phyloP scores from a whole-genome alignment of 1,140 invertebrate species.

The Wasmannia auropunctata region DNA sequence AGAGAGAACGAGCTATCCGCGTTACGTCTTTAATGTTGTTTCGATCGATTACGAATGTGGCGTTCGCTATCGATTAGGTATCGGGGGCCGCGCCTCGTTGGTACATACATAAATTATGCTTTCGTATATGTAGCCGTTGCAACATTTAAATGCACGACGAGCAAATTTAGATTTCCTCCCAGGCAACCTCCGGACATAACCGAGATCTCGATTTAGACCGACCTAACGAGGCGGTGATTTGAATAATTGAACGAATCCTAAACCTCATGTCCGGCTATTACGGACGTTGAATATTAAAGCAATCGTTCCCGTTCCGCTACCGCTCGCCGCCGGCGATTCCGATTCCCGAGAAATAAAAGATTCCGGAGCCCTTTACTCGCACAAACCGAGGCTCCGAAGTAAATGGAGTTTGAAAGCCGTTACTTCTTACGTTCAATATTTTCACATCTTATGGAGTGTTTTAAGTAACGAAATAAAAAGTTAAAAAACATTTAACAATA shows the following conservation, averaged over 20 bases:
- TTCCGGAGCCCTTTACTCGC: neutral
- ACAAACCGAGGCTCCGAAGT: neutral
- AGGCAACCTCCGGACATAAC: conserved; percentile 69
- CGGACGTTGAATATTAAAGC: conserved; percentile 82
- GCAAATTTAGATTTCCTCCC: conserved; percentile 72
- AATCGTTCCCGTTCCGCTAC: conserved; percentile 43
- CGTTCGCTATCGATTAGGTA: conserved; percentile 22
- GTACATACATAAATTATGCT: conserved; percentile 40
- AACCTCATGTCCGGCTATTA: conserved; percentile 83
- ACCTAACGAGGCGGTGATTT: conserved; percentile 78
- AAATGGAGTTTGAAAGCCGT: neutral
- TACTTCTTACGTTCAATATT: conserved; percentile 10
- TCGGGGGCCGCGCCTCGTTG: neutral
- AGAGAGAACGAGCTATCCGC: neutral
- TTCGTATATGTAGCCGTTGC: conserved; percentile 53
- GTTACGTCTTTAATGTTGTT: neutral
- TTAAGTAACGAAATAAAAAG: too few relatives aligned
- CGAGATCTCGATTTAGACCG: conserved; percentile 81
- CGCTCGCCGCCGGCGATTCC: conserved; percentile 30
- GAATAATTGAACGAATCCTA: conserved; percentile 83
- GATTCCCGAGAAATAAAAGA: conserved; percentile 42
- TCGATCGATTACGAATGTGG: neutral
- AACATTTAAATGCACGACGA: conserved; percentile 68
- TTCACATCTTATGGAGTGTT: neutral
- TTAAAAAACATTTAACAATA: neutral